Conservation (phyloP, 1,140 invertebrate species). For the Pogonomyrmex californicus region DNA sequence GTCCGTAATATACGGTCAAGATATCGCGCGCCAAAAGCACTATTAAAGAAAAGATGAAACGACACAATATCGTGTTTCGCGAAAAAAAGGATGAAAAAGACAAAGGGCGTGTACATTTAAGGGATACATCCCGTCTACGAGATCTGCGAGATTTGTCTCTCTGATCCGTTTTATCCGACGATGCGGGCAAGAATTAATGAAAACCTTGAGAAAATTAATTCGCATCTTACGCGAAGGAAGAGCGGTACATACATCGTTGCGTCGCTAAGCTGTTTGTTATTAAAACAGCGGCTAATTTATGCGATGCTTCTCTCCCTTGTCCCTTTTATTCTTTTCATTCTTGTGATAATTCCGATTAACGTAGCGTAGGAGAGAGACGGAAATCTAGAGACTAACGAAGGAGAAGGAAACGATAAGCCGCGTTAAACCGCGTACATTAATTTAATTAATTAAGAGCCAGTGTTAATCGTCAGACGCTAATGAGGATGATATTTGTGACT, state of each 20-base stretch:
- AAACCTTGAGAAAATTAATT: neutral
- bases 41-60: neutral
- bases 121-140: neutral
- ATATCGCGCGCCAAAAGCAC: neutral
- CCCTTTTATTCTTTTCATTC: neutral
- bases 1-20: neutral
- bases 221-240: neutral
- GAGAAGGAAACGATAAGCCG: conserved; percentile 1
- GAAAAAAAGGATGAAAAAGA: neutral
- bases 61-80: neutral
- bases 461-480: neutral
- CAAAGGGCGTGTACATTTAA: neutral
- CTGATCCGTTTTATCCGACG: neutral
- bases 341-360: neutral
- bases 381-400: neutral
- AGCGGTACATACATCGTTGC: neutral
- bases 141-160: neutral
- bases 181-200: neutral
- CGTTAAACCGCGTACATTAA: neutral
- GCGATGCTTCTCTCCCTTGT: no score
- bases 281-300: neutral
- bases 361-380: neutral
- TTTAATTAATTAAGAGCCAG: neutral
- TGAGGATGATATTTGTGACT: neutral
- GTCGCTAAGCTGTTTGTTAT: neutral